These are phyloP conservation scores for Silurus asotus DNA, from an alignment of 2,113 vertebrate species.

Conservation along the genomic window DNA sequence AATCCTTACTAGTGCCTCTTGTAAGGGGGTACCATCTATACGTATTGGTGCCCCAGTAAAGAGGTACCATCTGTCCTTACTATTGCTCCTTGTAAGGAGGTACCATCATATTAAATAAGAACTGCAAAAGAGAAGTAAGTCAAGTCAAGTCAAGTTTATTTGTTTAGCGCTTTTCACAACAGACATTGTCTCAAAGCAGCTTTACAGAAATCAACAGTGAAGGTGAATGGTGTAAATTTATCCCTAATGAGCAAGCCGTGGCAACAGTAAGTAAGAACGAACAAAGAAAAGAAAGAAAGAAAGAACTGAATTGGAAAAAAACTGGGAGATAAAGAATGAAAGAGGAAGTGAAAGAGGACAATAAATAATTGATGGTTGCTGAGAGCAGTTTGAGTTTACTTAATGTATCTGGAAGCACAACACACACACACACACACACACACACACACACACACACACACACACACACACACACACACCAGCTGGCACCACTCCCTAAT, in stretches of 20 bases:
- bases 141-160: no score
- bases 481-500: slow-evolving; percentile 9
- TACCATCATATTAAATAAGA: not conserved
- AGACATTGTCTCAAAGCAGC: not conserved
- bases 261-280: no score
- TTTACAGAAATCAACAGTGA: not conserved
- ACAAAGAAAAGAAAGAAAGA: not conserved
- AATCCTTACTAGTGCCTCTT: not conserved
- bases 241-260: no score
- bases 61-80: not conserved
- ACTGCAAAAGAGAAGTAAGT: not conserved
- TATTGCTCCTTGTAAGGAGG: not conserved
- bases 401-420: slow-evolving; percentile 78
- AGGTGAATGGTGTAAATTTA: no score
- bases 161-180: no score
- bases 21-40: not conserved
- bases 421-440: slow-evolving; percentile 43
- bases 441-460: slow-evolving; percentile 30
- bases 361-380: slow-evolving; percentile 80
- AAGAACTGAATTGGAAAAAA: slow-evolving; percentile 5
- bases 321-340: not conserved
- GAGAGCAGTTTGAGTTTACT: slow-evolving; percentile 81
- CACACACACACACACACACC: slow-evolving; percentile 33
- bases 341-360: slow-evolving; percentile 25
- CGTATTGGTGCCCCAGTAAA: not conserved